Evolutionary conservation across 2,888 invertebrate species (phyloP), one percentile per base, ranked within the genome.

Genomic region (Hydraecia micacea): DNA sequence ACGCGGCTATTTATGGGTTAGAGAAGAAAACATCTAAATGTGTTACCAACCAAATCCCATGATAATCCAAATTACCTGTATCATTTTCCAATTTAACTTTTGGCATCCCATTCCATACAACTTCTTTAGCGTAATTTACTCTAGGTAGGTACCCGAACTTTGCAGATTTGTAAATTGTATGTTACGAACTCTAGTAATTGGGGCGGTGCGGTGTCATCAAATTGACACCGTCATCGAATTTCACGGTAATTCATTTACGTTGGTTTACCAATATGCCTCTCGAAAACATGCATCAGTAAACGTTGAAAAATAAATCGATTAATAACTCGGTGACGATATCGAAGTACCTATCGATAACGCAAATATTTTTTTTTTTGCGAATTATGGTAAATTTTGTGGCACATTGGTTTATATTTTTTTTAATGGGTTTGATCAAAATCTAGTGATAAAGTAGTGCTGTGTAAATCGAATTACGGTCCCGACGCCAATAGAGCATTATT

Each of bases 191-290:
- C 25, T 18, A 32, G 9, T n/a, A 39, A 39, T 65, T 49, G 11
- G 15, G 8, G 8, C 3, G 15, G 25, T 28, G 8, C 3, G 15
- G 25, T 36, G 25, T n/a, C 36, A n/a, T 32, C n/a, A 58, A 65
- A 78, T 69, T 78, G 39, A 69, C 25, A 67, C 7, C 32, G 32
- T 36, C 25, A 63, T 72, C 62, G 58, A 81, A 55, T 55, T 49
- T 73, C 81, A 52, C 13, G 18, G 55, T 84, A 60, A 80, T 85
- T 58, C 13, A 25, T 42, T 81, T 85, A 71, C 55, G 55, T 42
- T 62, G 21, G 69, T 60, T 55, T 18, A 62, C 39, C 58, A 46
- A 73, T 55, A 70, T 46, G 18, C 9, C 25, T 32, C n/a, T 28
- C 32, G 9, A 72, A 67, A 84, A 62, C 13, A 73, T 55, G 73